Evolutionary conservation across 2,888 invertebrate species (phyloP), one percentile per base, ranked within the genome.

Genomic region (Frankliniella fusca): DNA sequence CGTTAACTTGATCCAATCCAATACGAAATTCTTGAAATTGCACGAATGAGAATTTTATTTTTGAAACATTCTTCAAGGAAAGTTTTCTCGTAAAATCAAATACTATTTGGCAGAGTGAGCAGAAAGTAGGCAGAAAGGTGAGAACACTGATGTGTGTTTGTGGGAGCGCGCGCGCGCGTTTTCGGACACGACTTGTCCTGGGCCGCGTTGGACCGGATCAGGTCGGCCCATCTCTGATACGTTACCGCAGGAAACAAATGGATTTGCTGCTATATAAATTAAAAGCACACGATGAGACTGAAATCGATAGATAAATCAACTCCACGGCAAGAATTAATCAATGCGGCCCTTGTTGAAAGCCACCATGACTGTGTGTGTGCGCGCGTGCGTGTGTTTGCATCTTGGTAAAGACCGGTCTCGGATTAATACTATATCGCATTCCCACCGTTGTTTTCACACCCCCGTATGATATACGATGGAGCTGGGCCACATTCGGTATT

Each of bases 281-380:
- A 76, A 27, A 76, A 23, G 27, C 27, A 12, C 27, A 27, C 70
- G 70, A 76, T 27, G 27, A 23, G 23, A 27, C 70, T 23, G 70
- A 38, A 76, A 27, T 27, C 70, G 70, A 23, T 27, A 76, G 70
- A 76, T 76, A 76, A 76, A 76, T 76, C 70, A 76, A 27, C 70
- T 76, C 27, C 27, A 76, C 27, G 70, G 70, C 70, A 23, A 76
- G 70, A 76, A 76, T 76, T 76, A 76, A 76, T 76, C 70, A 76
- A 23, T 76, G n/a, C n/a, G 27, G 70, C 70, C 70, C 70, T 76
- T 76, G 70, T 76, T 76, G 70, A 76, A 76, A 76, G 70, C 70
- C 9, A 76, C 11, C 23, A 27, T 76, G 23, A 10, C 12, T 7
- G 54, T n/a, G 70, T 70, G 70, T 23, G 70, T 70, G 70, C 23